Evolutionary conservation across 2,888 invertebrate species (phyloP).

Genomic region (Strigamia maritima): DNA sequence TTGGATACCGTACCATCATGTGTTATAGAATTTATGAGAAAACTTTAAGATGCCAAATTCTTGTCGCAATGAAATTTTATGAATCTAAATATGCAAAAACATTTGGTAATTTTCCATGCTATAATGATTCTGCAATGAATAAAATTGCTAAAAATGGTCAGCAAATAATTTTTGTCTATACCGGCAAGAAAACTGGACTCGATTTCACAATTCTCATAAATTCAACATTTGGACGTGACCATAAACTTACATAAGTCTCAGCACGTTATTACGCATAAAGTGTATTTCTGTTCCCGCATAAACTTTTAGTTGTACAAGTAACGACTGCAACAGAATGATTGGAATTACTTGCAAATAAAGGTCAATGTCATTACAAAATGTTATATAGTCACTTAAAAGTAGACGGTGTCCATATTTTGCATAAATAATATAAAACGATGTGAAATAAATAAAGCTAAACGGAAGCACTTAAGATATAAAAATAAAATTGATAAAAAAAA

Average conservation of each 20-base stretch:
- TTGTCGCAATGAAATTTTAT: background rate
- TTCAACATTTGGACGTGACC: too few species aligned
- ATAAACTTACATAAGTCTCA: background rate
- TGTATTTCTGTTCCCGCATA: background rate
- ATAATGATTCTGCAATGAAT: background rate
- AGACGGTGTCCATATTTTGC: background rate
- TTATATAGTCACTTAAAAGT: too few species aligned
- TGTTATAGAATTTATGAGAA: constrained; percentile 5
- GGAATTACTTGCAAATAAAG: background rate
- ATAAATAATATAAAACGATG: background rate
- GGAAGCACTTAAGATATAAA: background rate
- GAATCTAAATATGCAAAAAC: constrained; percentile 12
- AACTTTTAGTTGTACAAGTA: background rate
- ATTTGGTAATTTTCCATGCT: constrained; percentile 22
- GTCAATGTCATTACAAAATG: too few species aligned
- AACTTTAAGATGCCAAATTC: background rate
- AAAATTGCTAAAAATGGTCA: background rate
- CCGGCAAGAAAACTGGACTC: background rate
- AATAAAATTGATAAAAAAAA: background rate
- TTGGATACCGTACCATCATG: background rate
- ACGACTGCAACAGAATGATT: background rate
- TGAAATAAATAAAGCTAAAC: background rate
- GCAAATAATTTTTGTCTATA: background rate
- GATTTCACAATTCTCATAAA: background rate
- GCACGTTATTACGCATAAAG: background rate